phyloP scores from a whole-genome alignment of 2,888 invertebrate genomes.

The Erebia palarica region DNA sequence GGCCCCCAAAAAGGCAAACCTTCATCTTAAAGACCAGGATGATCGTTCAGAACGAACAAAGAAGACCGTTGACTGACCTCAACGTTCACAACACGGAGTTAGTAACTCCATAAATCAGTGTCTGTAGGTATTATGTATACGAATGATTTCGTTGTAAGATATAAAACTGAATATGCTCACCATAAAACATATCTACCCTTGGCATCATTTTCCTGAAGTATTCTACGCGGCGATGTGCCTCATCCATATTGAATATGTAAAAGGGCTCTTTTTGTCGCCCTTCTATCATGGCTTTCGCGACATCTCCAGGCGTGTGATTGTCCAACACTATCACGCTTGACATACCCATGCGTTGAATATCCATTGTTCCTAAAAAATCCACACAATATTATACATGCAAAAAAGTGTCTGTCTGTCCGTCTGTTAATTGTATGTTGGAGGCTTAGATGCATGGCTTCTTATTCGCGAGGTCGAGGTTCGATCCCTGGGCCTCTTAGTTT shows the following conservation, averaged over 20 bases:
- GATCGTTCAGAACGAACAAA: no score
- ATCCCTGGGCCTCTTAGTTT: no score
- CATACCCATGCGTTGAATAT: slow-evolving; percentile 23
- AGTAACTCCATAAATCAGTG: no score
- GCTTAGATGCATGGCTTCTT: no score
- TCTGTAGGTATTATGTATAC: no score
- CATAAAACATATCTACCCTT: slow-evolving; percentile 53
- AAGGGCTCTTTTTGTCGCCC: slow-evolving; percentile 52
- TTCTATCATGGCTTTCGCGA: slow-evolving; percentile 48
- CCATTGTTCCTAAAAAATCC: slow-evolving; percentile 31
- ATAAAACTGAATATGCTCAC: slow-evolving; percentile 40
- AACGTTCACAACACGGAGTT: no score
- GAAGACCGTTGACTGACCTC: no score
- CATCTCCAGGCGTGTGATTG: slow-evolving; percentile 43
- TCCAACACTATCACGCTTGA: slow-evolving; percentile 41
- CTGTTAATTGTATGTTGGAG: no score
- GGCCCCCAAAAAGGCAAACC: no score
- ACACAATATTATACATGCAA: background rate
- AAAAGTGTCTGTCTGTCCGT: no score
- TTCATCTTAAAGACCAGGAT: no score
- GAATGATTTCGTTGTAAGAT: background rate
- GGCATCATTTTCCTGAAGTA: slow-evolving; percentile 51
- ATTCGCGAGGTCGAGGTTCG: no score
- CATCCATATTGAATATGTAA: slow-evolving; percentile 52
- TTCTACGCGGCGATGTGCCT: slow-evolving; percentile 47